These are phyloP conservation scores for Lepus townsendii DNA, from an alignment of 2,797 vertebrate species.

Conservation along the genomic window DNA sequence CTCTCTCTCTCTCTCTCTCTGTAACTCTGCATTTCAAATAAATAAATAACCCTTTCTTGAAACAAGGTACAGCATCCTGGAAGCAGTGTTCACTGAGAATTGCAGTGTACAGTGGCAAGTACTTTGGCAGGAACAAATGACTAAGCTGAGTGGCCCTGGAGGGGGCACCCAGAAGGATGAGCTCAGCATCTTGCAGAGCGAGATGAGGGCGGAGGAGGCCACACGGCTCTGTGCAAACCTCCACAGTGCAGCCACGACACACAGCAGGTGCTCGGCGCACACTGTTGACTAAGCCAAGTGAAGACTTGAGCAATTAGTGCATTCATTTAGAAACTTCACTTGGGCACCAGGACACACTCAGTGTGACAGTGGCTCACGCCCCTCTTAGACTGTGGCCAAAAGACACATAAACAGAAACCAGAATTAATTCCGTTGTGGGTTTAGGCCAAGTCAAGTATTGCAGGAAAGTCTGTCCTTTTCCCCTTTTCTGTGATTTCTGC, in stretches of 20 bases:
- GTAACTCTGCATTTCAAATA: too few relatives aligned
- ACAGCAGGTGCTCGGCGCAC: not conserved
- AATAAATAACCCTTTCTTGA: too few relatives aligned
- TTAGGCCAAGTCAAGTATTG: not conserved
- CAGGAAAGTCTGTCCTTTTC: not conserved
- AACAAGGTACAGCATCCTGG: not conserved
- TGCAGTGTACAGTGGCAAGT: not conserved
- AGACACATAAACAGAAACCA: constrained; percentile 43
- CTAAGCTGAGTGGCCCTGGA: not conserved
- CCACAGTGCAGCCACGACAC: not conserved
- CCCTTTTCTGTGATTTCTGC: not conserved
- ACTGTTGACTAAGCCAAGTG: not conserved
- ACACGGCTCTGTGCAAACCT: not conserved
- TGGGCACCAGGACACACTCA: not conserved
- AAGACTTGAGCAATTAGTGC: not conserved
- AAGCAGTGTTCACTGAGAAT: not conserved
- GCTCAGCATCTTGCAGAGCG: not conserved
- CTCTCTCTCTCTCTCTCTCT: too few relatives aligned
- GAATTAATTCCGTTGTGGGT: constrained; percentile 24
- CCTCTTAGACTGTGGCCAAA: not conserved
- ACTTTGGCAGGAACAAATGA: not conserved
- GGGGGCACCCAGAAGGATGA: not conserved
- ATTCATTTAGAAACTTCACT: constrained; percentile 53
- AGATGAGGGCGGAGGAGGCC: not conserved
- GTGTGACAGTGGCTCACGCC: not conserved